Evolutionary conservation across 2,888 invertebrate species (phyloP), one percentile per base, ranked within the genome.

Genomic region (Oasisia sp.): DNA sequence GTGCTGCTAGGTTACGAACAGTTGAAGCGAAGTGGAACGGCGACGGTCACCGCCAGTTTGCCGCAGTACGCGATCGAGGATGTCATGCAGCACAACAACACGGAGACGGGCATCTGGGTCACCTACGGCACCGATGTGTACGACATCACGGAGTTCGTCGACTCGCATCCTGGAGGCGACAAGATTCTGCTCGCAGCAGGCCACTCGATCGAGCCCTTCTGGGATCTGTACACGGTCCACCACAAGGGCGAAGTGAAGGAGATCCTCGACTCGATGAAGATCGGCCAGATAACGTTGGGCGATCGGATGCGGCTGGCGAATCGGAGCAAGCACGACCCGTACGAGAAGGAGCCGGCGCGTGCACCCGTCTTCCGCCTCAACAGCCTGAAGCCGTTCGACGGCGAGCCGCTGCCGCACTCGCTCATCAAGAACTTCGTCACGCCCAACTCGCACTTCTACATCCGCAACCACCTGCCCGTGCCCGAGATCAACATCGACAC

Each of bases 401-500:
- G 99, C 0, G 99, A 99, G 97, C 98, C 98, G 92, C 98, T 99
- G 0, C 96, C 98, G 0, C 96, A 97, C 1, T 94, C 98, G 74
- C 97, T 99, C 91, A 97, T 97, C 0, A 98, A 98, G 93, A 97
- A 97, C 95, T 98, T 98, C 94, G 97, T 98, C 93, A 99, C 99
- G 1, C 99, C 99, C 92, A 97, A 97, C 95, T 98, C 99, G 94
- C 96, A 99, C 94, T 99, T 99, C 97, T 99, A 98, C 97, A 98
- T 99, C 38, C 97, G 99, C 92, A 99, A 99, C 97, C 99, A 99
- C 97, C 97, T 99, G 95, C 99, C 99, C 27, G 99, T 99, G 58
- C 99, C 99, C 89, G 97, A 91, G 38, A 45, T 93, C 19, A 91
- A 91, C 32, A 45, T 58, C 8, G 92, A 93, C 12, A 90, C 58